Base-by-base conservation (phyloP, 2,113 vertebrate genomes). In the Azemiops feae region DNA sequence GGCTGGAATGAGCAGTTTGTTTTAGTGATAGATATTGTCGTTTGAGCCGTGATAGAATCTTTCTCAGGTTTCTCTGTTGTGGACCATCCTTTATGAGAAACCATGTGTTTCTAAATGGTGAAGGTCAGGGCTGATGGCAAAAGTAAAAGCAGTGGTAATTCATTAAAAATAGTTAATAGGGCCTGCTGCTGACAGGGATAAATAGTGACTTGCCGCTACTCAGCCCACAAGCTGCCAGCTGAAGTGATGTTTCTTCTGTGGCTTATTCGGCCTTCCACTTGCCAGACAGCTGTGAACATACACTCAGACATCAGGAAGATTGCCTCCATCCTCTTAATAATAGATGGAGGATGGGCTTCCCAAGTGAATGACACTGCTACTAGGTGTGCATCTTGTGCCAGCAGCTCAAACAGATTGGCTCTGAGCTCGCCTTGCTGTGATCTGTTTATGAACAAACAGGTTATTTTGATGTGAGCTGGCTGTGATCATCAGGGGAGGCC, bases 1-100 rank as follows among this genome's bases (percentile, higher is more conserved):
- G 96, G 97, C 97, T 97, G 95, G 98, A 98, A 98, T 96, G 95
- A 98, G 97, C 97, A 97, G 98, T 98, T 98, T 98, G 97, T 98
- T 98, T 98, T 96, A 96, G 97, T 98, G 98, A 98, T 98, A 97
- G 98, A 98, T 98, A 98, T 92, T 97, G 97, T 97, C 97, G 97
- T 97, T 97, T 96, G 97, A 97, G 97, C 96, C 0, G 45, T 97
- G 97, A 98, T 98, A 97, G 98, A 98, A 98, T 97, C 96, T 97
- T 97, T 97, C 97, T 97, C 96, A 94, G 96, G 97, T 97, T 97
- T 97, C 96, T 97, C 95, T 96, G 97, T 97, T 95, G 92, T 94
- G 92, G 96, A 96, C 97, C 96, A 97, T 97, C 97, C 96, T 97
- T 98, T 98, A 97, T 97, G 97, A 97, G 96, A 96, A 97, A 96